Percentiles rank a stretch among this genome's conserved stretches.
Evolutionary conservation across 2,797 vertebrate genomes (phyloP).

Genomic region (Liasis olivaceus): DNA sequence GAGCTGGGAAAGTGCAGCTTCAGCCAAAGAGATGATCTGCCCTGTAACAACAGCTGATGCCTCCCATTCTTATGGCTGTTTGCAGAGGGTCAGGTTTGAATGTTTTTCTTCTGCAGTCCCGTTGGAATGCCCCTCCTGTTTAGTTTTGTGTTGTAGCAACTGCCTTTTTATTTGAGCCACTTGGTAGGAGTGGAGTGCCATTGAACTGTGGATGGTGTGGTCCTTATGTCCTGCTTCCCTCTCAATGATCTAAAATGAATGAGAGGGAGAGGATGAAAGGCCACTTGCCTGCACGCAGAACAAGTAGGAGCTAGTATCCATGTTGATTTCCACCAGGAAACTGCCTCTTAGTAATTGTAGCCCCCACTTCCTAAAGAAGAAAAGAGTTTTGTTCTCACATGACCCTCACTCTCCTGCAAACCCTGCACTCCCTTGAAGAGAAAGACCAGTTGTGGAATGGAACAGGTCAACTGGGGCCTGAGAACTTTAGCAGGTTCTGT

Average conservation of each 20-base stretch:
- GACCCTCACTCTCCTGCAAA: conserved; percentile 48
- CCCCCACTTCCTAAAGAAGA: conserved; percentile 62
- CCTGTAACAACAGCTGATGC: background rate
- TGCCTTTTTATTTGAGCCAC: conserved; percentile 32
- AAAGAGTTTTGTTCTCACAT: conserved; percentile 47
- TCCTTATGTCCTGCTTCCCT: conserved; percentile 17
- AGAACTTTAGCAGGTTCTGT: conserved; percentile 53
- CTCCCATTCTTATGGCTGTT: background rate
- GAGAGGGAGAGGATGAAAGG: conserved; percentile 29
- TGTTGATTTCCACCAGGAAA: conserved; percentile 59
- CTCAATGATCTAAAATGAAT: conserved; percentile 38
- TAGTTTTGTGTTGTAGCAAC: conserved; percentile 7
- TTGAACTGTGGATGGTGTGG: background rate
- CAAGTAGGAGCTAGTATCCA: conserved; percentile 49
- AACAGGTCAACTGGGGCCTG: conserved; percentile 70
- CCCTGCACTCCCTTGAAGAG: conserved; percentile 47
- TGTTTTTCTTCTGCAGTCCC: background rate
- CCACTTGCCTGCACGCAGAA: conserved; percentile 51
- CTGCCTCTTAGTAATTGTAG: conserved; percentile 60
- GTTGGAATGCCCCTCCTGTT: background rate
- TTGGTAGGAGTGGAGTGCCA: conserved; percentile 20
- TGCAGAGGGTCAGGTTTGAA: background rate
- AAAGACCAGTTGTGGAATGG: conserved; percentile 36
- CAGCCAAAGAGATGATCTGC: background rate
- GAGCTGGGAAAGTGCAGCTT: background rate